Base-by-base conservation (phyloP, 2,113 vertebrate species). In the Elanoides forficatus region DNA sequence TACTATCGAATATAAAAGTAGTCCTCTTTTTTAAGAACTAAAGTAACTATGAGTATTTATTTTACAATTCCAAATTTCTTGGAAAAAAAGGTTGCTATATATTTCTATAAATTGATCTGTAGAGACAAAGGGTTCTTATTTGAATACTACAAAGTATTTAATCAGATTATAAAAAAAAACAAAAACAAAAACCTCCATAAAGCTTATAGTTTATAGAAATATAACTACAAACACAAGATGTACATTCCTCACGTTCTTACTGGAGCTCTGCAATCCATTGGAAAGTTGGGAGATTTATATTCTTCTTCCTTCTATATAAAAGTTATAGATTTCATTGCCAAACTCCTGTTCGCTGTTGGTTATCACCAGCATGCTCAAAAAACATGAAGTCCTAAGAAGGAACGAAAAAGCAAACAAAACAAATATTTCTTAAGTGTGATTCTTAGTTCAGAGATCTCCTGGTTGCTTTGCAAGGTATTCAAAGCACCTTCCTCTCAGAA, bases 331-430 rank as follows among this genome's bases (percentile, higher is more conserved):
- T 86, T 81, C 52, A 91, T 13, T 86, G 68, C 83, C 95, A 96
- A 42, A 89, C 34, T 70, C 88, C 92, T 38, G 58, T 0, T 86
- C 7, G 27, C 71, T 95, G 50, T 2, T 63, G 2, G 1, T n/a
- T 17, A 29, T 67, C 40, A 84, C 38, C 29, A 74, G 11, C 27
- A 1, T n/a, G 56, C 95, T 99, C 99, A 96, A 99, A 99, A 98
- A 98, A 99, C 99, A 99, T 99, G 97, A 98, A 99, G 96, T 99
- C 99, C 99, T 99, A 94, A 47, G 25, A 26, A 87, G 18, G 58
- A 81, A 96, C 95, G 63, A 83, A 94, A 95, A 95, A 74, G 43
- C 20, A 95, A n/a, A 88, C 9, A 52, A 79, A 81, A 42, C 7
- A 78, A 87, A 47, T 40, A 53, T 21, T 68, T 93, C 21, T 82